Evolutionary conservation across 2,113 vertebrate genomes (phyloP).

Genomic region (Apodemus sylvaticus): DNA sequence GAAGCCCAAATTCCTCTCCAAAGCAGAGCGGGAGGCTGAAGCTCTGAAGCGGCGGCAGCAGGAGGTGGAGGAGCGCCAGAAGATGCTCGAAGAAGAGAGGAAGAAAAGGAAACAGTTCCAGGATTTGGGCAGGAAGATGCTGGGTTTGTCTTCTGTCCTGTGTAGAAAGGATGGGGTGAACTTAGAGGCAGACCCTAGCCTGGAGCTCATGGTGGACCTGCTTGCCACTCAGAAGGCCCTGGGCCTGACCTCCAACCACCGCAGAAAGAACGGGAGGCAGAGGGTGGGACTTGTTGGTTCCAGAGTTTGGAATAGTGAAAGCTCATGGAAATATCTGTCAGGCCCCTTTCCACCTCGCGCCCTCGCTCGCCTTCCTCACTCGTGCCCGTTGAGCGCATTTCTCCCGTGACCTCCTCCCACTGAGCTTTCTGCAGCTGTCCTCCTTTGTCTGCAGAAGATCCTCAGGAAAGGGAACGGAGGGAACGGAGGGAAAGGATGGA

Average conservation of each 20-base stretch:
- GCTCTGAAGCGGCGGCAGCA: slow-evolving; percentile 93
- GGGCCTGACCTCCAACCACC: neutral
- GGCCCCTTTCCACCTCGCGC: accelerated
- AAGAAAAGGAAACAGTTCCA: slow-evolving; percentile 97
- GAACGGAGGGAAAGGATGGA: slow-evolving; percentile 96
- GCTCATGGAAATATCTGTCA: neutral
- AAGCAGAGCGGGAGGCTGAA: slow-evolving; percentile 94
- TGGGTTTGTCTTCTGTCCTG: slow-evolving; percentile 87
- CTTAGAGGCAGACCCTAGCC: neutral
- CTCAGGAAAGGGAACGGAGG: slow-evolving; percentile 95
- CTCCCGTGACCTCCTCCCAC: neutral
- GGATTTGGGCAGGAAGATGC: slow-evolving; percentile 97
- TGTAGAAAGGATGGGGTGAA: neutral
- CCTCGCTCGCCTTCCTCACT: neutral
- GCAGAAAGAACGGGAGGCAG: neutral
- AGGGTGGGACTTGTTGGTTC: neutral
- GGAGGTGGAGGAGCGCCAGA: slow-evolving; percentile 92
- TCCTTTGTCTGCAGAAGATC: slow-evolving; percentile 91
- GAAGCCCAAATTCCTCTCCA: slow-evolving; percentile 97
- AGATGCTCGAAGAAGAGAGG: slow-evolving; percentile 93
- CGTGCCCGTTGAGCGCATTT: neutral
- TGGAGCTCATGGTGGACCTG: neutral
- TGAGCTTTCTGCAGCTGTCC: slow-evolving; percentile 41
- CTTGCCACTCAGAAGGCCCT: neutral
- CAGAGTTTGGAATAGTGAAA: neutral